A percentile compares a stretch with the other conserved stretches of the same genome.
These are phyloP conservation scores for Chamaea fasciata DNA, from an alignment of 2,113 vertebrate genomes.

Conservation along the genomic window DNA sequence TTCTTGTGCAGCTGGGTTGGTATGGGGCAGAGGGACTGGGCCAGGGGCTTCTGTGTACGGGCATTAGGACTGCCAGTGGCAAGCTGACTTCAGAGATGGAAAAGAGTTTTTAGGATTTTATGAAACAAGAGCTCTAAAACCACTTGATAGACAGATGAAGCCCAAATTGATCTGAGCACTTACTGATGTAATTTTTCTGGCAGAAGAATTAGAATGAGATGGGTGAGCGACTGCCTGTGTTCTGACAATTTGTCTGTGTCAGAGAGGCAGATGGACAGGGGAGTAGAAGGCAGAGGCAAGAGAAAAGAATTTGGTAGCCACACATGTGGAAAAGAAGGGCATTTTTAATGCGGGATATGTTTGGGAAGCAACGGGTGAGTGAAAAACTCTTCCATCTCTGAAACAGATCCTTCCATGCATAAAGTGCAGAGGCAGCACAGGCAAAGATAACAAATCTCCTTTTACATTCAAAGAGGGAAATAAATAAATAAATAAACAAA, in stretches of 20 bases:
- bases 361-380: not conserved
- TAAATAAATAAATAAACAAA: not conserved
- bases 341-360: not conserved
- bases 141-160: not conserved
- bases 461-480: not conserved
- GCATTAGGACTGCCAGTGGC: not conserved
- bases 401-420: not conserved
- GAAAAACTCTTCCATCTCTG: not conserved
- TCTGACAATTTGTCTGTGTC: not conserved
- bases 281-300: not conserved
- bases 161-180: not conserved
- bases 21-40: not conserved
- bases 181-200: not conserved
- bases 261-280: not conserved
- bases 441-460: not conserved
- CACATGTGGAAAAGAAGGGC: not conserved
- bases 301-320: not conserved
- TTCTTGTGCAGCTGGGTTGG: not conserved
- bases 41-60: not conserved
- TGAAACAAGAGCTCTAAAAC: not conserved
- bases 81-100: not conserved
- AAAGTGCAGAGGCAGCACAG: not conserved
- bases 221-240: not conserved
- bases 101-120: not conserved
- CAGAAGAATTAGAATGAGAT: not conserved